Evolutionary conservation across 1,140 invertebrate genomes (phyloP), one percentile per base, ranked within the genome.

Genomic region (Melipona quadrifasciata): DNA sequence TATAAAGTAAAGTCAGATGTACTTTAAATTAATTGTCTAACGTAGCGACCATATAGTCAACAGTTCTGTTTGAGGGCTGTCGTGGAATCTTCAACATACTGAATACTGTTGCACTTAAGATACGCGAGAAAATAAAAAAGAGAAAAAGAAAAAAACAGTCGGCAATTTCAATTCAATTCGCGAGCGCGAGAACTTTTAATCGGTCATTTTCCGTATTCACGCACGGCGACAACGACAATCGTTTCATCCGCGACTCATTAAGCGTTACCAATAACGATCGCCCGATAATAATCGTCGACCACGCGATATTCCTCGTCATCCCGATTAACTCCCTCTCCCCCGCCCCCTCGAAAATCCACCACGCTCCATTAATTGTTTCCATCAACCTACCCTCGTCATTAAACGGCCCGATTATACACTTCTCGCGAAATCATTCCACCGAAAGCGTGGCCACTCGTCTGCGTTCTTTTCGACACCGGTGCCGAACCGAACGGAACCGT

Each of bases 341-440:
- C 39, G 8, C 6, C 39, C 21, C 12, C 2, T 17, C 61, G 19
- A 61, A 65, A 75, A 51, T 78, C 19, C 47, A 65, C 14, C 1
- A 31, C 47, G 61, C 39, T 53, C 19, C 61, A 67, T 78, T 65
- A 78, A 78, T 65, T 51, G 51, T 53, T 67, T 67, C n/a, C 39
- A 67, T 21, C 39, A n/a, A n/a, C 6, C 61, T 24, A 78, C 51
- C n/a, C 8, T 34, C 21, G 19, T 67, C 27, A 21, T 65, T 77
- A 65, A 65, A 65, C 53, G 21, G 2, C 12, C 16, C 31, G 73
- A 75, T 75, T 75, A 75, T 55, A 31, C 73, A 75, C 31, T 58
- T 58, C 16, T 19, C 19, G 21, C 53, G 53, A 21, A 57, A 74
- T 34, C 55, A 34, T 27, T 6, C 8, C 53, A 27, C 27, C 16